Percentiles rank a stretch among this genome's conserved stretches.
Evolutionary conservation across 2,888 invertebrate genomes (phyloP).

Genomic region (Drosophila percnosoma): DNA sequence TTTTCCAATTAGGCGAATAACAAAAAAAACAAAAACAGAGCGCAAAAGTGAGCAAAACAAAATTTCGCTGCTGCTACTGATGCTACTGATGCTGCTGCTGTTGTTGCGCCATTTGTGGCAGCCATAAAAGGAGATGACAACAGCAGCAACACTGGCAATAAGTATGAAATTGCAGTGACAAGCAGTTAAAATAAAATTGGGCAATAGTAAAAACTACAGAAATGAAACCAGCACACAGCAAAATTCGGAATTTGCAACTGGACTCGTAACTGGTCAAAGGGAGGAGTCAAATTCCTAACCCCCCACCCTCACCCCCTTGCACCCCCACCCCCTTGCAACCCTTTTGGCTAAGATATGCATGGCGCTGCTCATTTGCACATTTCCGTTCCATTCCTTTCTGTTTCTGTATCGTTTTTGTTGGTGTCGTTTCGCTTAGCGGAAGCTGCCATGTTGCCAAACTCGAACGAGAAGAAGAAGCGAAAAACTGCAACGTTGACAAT

Average conservation of each 20-base stretch:
- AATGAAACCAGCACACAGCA: slow-evolving; percentile 11
- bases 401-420: slow-evolving; percentile 43
- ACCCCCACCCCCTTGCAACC: too few relatives aligned
- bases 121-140: slow-evolving; percentile 49
- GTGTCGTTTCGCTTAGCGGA: slow-evolving; percentile 64
- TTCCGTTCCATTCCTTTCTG: slow-evolving; percentile 65
- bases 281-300: neutral
- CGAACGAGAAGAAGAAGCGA: slow-evolving; percentile 15
- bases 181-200: slow-evolving; percentile 43
- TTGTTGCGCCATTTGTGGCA: slow-evolving; percentile 38
- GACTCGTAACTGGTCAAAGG: slow-evolving; percentile 10
- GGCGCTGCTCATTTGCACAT: slow-evolving; percentile 77
- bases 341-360: slow-evolving; percentile 72
- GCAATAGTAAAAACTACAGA: slow-evolving; percentile 24
- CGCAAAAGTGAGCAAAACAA: slow-evolving; percentile 7
- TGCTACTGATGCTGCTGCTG: slow-evolving; percentile 31
- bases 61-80: neutral
- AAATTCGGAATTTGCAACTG: slow-evolving; percentile 10
- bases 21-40: slow-evolving; percentile 23
- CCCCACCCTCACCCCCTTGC: neutral
- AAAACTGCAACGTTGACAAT: slow-evolving; percentile 69
- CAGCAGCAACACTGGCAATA: slow-evolving; percentile 31
- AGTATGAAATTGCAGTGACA: slow-evolving; percentile 66
- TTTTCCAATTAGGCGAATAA: slow-evolving; percentile 69
- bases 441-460: slow-evolving; percentile 78